These are phyloP conservation scores for Mellilla xanthometata DNA, from an alignment of 2,888 invertebrate genomes.

Conservation along the genomic window DNA sequence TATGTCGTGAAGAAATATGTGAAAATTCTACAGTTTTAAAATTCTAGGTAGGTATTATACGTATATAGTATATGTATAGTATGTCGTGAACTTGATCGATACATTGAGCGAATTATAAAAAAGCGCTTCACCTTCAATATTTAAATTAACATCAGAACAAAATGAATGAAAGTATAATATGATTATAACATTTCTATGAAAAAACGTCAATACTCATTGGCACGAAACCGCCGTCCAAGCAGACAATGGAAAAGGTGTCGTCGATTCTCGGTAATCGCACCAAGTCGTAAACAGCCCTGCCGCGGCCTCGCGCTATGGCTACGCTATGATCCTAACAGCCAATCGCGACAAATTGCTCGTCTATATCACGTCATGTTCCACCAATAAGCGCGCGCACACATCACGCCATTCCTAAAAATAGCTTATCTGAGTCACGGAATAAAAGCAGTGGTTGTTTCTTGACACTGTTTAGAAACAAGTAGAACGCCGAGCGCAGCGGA, in stretches of 20 bases:
- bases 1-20: too few relatives aligned
- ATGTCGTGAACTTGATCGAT: too few relatives aligned
- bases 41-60: too few relatives aligned
- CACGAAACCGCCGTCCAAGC: slow-evolving; percentile 19
- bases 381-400: slow-evolving; percentile 79
- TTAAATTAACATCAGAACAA: too few relatives aligned
- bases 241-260: slow-evolving; percentile 61
- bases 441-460: slow-evolving; percentile 84
- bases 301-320: slow-evolving; percentile 77
- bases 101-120: too few relatives aligned
- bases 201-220: too few relatives aligned
- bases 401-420: slow-evolving; percentile 88
- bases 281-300: slow-evolving; percentile 81
- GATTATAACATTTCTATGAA: too few relatives aligned
- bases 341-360: slow-evolving; percentile 53
- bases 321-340: slow-evolving; percentile 63
- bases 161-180: too few relatives aligned
- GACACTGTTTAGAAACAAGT: slow-evolving; percentile 85
- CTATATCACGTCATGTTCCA: slow-evolving; percentile 75
- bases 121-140: too few relatives aligned
- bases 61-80: too few relatives aligned
- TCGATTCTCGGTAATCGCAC: slow-evolving; percentile 81
- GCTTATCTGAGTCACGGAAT: slow-evolving; percentile 86
- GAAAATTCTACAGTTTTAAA: too few relatives aligned
- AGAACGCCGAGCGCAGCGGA: slow-evolving; percentile 71